These are phyloP conservation scores for Chymomyza fuscimana DNA, from an alignment of 2,888 invertebrate genomes.

Conservation along the genomic window DNA sequence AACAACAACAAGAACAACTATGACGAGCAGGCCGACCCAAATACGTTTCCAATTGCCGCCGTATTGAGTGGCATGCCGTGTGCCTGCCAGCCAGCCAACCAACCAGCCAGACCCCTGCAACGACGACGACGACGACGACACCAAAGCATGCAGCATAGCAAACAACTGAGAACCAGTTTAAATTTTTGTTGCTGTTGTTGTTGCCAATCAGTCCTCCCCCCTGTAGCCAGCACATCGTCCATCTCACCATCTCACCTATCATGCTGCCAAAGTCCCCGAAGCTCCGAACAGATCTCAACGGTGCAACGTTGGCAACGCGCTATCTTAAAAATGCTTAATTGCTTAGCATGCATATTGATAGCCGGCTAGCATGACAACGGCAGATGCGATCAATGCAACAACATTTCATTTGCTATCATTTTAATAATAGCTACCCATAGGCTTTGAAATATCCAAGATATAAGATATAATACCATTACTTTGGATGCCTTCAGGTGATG, in stretches of 20 bases:
- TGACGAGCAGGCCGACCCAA: slow-evolving; percentile 48
- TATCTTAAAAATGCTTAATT: slow-evolving; percentile 59
- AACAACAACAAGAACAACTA: slow-evolving; percentile 32
- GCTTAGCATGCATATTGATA: slow-evolving; percentile 37
- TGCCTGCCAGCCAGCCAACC: slow-evolving; percentile 29
- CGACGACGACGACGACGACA: slow-evolving; percentile 6
- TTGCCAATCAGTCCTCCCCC: background rate
- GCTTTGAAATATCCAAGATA: background rate
- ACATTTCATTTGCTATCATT: background rate
- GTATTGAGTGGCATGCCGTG: slow-evolving; percentile 6
- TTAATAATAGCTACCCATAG: background rate
- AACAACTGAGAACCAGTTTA: slow-evolving; percentile 50
- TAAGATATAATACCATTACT: too few species aligned
- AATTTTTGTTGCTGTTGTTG: slow-evolving; percentile 1
- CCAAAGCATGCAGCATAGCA: slow-evolving; percentile 13
- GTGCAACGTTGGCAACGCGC: slow-evolving; percentile 31
- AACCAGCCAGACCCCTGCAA: slow-evolving; percentile 6
- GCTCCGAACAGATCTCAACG: background rate
- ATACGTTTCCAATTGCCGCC: slow-evolving; percentile 38
- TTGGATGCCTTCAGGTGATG: too few species aligned
- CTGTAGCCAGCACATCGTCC: too few species aligned
- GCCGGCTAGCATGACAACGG: slow-evolving; percentile 1
- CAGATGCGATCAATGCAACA: slow-evolving; percentile 2
- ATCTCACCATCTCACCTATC: background rate
- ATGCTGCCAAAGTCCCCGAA: background rate